Base-by-base conservation (phyloP, 2,113 vertebrate genomes). In the Saimiri boliviensis region DNA sequence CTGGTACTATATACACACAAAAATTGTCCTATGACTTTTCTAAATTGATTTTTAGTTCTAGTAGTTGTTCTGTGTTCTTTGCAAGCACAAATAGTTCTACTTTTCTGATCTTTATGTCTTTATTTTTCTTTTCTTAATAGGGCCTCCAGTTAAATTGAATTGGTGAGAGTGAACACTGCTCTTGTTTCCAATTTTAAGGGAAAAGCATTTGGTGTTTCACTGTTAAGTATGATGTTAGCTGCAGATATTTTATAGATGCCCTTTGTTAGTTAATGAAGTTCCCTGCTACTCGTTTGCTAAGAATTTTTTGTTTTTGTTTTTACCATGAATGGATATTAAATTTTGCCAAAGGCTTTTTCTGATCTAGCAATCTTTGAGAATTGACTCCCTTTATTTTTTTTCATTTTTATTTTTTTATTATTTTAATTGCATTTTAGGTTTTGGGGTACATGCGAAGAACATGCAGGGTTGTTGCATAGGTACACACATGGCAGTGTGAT, bases 311-410 rank as follows among this genome's bases (percentile, higher is more conserved):
- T 63, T 52, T 68, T 54, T 70, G 23, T 42, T 85, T 70, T 20
- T 32, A 56, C 83, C 68, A 56, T 77, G 47, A 76, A 21, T n/a
- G 8, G 17, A 73, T 79, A 40, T 7, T 40, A 58, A n/a, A 45
- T 93, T 90, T 80, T 89, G 42, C 91, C 70, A 56, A 45, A 83
- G 52, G 10, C 42, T 68, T 89, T 68, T 93, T n/a, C 80, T 89
- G 49, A 56, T 63, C 49, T 35, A 93, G 74, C n/a, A 37, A 20
- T 63, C 89, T 89, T 74, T 92, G 85, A 94, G 88, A 89, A 37
- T 35, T 32, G 73, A 71, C 52, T 89, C 9, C 23, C 11, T 47
- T 63, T 63, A 6, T 71, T 71, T 71, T 1, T 42, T 42, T 42
- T 42, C 42, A 42, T 42, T 42, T 42, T 42, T 42, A 42, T 42